Evolutionary conservation across 2,797 vertebrate species (phyloP).

Genomic region (Scolopax rusticola): DNA sequence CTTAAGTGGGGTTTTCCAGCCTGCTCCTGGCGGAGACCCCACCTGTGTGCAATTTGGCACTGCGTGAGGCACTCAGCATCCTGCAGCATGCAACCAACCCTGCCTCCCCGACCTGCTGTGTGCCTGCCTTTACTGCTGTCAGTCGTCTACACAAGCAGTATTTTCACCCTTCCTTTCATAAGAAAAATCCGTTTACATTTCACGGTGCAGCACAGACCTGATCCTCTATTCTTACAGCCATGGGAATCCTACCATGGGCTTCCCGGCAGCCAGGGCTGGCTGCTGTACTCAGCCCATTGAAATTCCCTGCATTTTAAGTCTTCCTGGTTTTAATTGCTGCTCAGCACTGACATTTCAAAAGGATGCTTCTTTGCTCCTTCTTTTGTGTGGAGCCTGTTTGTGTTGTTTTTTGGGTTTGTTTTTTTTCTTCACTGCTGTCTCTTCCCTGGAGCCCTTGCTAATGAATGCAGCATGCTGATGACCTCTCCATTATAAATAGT

Average conservation of each 20-base stretch:
- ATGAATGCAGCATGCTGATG: constrained; percentile 45
- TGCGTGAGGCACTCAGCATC: not conserved
- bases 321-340: not conserved
- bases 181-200: not conserved
- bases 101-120: rapidly evolving
- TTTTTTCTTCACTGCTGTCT: not conserved
- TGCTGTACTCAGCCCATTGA: not conserved
- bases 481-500: constrained; percentile 55
- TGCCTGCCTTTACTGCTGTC: not conserved
- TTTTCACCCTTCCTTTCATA: not conserved
- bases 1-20: not conserved
- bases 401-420: not conserved
- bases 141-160: not conserved
- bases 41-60: not conserved
- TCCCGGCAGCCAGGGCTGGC: not conserved
- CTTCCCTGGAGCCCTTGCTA: constrained; percentile 47
- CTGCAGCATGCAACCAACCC: not conserved
- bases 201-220: not conserved
- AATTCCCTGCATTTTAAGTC: not conserved
- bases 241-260: not conserved
- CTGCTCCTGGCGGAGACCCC: not conserved
- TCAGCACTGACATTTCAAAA: constrained; percentile 36
- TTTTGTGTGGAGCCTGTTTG: not conserved
- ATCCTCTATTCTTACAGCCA: not conserved
- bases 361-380: constrained; percentile 2